phyloP scores from a whole-genome alignment of 2,888 invertebrate genomes.

The Germaria angustata region DNA sequence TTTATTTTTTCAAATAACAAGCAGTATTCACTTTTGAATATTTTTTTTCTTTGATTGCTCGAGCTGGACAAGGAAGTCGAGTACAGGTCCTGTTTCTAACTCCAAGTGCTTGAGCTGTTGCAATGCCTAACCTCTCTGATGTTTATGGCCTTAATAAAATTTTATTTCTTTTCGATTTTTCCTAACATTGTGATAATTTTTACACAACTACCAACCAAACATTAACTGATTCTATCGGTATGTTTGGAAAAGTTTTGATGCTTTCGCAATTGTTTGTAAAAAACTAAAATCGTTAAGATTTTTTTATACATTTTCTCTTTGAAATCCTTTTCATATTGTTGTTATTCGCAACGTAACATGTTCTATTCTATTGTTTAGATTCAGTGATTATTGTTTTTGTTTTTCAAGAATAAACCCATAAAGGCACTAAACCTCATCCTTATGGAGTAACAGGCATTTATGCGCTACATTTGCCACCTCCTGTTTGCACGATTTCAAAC shows the following conservation, averaged over 20 bases:
- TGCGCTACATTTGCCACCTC: slow-evolving; percentile 9
- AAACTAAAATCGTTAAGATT: slow-evolving; percentile 19
- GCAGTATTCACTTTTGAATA: background rate
- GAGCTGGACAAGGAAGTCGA: background rate
- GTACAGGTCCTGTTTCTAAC: background rate
- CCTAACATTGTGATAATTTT: slow-evolving; percentile 69
- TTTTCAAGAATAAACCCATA: slow-evolving; percentile 28
- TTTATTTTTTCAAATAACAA: slow-evolving; percentile 6
- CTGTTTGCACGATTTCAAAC: background rate
- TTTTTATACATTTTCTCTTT: background rate
- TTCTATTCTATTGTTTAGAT: slow-evolving; percentile 41
- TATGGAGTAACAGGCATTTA: background rate
- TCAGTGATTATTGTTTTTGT: slow-evolving; percentile 28
- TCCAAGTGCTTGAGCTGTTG: background rate
- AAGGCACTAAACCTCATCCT: slow-evolving; percentile 25
- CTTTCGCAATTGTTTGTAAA: slow-evolving; percentile 35
- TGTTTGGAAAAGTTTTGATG: slow-evolving; percentile 26
- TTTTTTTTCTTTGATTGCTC: background rate
- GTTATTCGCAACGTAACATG: slow-evolving; percentile 40
- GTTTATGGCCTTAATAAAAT: slow-evolving; percentile 71
- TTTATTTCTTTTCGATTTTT: slow-evolving; percentile 70
- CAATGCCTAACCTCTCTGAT: slow-evolving; percentile 41
- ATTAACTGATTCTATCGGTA: slow-evolving; percentile 21
- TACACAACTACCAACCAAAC: slow-evolving; percentile 61
- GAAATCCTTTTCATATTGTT: slow-evolving; percentile 19